Evolutionary conservation across 2,888 invertebrate genomes (phyloP).

Genomic region (Tachina lurida): DNA sequence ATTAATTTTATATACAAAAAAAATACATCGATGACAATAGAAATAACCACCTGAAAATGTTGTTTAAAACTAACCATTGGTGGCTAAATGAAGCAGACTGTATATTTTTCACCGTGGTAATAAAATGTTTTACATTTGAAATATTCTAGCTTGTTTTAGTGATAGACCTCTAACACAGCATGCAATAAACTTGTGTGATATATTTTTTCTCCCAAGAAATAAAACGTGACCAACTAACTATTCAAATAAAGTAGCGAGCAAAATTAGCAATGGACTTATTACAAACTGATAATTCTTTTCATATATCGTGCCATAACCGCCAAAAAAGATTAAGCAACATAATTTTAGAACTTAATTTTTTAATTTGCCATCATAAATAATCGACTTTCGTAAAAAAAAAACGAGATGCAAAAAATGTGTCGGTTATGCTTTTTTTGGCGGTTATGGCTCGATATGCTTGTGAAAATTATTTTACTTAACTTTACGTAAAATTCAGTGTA

Average conservation of each 20-base stretch:
- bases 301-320: too few relatives aligned
- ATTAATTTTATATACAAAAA: slow-evolving; percentile 59
- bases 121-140: slow-evolving; percentile 27
- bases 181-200: slow-evolving; percentile 2
- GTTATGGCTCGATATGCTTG: too few relatives aligned
- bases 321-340: too few relatives aligned
- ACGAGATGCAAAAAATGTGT: too few relatives aligned
- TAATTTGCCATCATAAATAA: too few relatives aligned
- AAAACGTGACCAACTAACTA: slow-evolving; percentile 27
- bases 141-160: slow-evolving; percentile 35
- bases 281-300: too few relatives aligned
- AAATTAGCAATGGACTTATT: neutral
- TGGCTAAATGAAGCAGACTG: slow-evolving; percentile 59
- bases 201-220: neutral
- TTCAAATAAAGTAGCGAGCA: neutral
- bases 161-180: slow-evolving; percentile 47
- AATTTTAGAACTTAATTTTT: too few relatives aligned
- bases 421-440: too few relatives aligned
- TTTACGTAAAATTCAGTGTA: too few relatives aligned
- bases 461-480: too few relatives aligned
- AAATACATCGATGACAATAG: slow-evolving; percentile 22
- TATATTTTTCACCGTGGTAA: neutral
- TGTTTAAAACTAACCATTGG: slow-evolving; percentile 57
- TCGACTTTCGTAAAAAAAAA: too few relatives aligned
- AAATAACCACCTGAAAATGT: slow-evolving; percentile 47